Base-by-base conservation (phyloP, 2,888 invertebrate genomes). In the Amiota mariae region DNA sequence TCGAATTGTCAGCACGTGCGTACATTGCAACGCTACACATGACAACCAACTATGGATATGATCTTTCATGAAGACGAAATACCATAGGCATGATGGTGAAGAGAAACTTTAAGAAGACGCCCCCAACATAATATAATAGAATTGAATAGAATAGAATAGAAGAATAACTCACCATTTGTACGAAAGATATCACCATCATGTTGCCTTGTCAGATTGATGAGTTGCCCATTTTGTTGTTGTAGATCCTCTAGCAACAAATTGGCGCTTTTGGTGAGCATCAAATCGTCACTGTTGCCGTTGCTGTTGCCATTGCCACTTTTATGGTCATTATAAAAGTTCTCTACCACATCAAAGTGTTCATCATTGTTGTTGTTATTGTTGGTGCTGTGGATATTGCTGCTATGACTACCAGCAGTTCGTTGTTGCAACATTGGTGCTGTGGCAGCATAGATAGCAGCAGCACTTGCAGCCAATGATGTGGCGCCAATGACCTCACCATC, bases 141-240 rank as follows among this genome's bases (percentile, higher is more conserved):
- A 46, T 36, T n/a, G n/a, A n/a, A n/a, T 70, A 47, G 46, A 54
- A 68, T 51, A 61, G 49, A 57, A 46, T 36, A n/a, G n/a, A n/a
- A 36, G 36, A 63, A 63, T 36, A 36, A 86, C 88, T 88, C 82
- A 90, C 90, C 90, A 79, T 81, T 87, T 61, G 89, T 87, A 75
- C 84, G 86, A 81, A 90, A 90, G 70, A 89, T 80, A 84, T 90
- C 90, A 73, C 90, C 90, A 77, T 89, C 89, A 85, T 90, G 88
- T 80, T 90, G 89, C 80, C 90, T 85, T 63, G 90, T 90, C 84
- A 90, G 85, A 87, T 90, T 90, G 77, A 89, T 84, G 81, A 87
- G 79, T 79, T 84, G 87, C 63, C 86, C 85, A 74, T 78, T 81
- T 74, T 85, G 80, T 72, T 87, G 84, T 72, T 88, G 86, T 77